A percentile compares a stretch with the other conserved stretches of the same genome.
Conservation (phyloP, 2,113 vertebrate species). For the Trichomycterus rosablanca region DNA sequence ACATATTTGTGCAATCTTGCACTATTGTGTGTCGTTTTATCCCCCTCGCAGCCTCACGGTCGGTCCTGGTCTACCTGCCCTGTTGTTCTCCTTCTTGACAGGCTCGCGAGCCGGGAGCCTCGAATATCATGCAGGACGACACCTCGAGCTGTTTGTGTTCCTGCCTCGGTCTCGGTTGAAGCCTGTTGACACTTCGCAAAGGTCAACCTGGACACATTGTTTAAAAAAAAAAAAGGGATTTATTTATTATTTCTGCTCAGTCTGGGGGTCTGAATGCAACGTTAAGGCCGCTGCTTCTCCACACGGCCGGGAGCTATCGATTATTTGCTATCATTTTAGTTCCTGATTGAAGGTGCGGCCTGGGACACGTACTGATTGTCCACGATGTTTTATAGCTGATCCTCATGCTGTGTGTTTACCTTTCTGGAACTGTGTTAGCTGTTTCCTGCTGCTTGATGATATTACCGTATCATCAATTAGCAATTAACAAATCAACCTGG, state of each 20-base stretch:
- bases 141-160: conserved; percentile 7
- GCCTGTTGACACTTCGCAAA: conserved; percentile 14
- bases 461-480: too few relatives aligned
- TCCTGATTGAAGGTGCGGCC: neutral
- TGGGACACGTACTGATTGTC: too few relatives aligned
- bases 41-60: neutral
- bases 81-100: conserved; percentile 31
- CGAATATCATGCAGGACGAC: neutral
- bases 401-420: too few relatives aligned
- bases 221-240: conserved; percentile 8
- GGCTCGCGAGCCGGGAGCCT: neutral
- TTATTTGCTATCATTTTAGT: neutral
- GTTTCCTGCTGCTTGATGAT: too few relatives aligned
- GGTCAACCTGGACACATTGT: conserved; percentile 13
- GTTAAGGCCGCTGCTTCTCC: neutral
- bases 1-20: conserved; percentile 45
- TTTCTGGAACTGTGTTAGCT: too few relatives aligned
- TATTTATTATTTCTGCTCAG: conserved; percentile 2
- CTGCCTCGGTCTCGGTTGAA: neutral
- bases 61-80: conserved; percentile 30
- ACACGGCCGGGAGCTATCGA: neutral
- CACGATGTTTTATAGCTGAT: too few relatives aligned
- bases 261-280: neutral
- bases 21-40: conserved; percentile 41
- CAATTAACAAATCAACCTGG: too few relatives aligned